Evolutionary conservation across 2,888 invertebrate species (phyloP), one percentile per base, ranked within the genome.

Genomic region (Hipparchia semele): DNA sequence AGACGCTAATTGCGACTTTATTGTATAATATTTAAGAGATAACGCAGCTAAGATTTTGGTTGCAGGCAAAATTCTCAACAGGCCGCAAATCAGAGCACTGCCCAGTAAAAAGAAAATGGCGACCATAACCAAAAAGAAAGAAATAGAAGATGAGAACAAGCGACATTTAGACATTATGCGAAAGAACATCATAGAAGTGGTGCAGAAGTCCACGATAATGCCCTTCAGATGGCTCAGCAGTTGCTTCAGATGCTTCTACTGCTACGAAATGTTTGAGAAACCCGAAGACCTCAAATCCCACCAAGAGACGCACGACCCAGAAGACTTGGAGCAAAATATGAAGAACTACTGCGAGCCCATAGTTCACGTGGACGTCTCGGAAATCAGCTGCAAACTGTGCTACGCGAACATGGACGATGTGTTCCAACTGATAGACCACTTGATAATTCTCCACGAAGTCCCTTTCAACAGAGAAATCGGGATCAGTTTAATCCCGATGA

Each of bases 221-320:
- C 87, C 87, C 0, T 87, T 87, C 72, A 80, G 80, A 53, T 85
- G 85, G 84, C 76, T 84, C 0, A 81, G 80, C 51, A 84, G 80
- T 33, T 78, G 79, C 0, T 86, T 82, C 64, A 75, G 83, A 75
- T 87, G 87, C 56, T 87, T 87, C 67, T 87, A 82, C 67, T 87
- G 87, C 65, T 83, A 82, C 39, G 83, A 84, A 45, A 77, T 83
- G 54, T 85, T 83, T 46, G 76, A 78, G 23, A 77, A 80, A 5
- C 78, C 79, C 0, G 75, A 78, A 73, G 81, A 85, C 13, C 72
- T 87, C n/a, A 84, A 83, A 76, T 68, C 72, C 0, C 86, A 87
- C 66, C 83, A 79, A 54, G 49, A 79, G 58, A 60, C 54, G 1
- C 67, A 79, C 58, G 70, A 73, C 2, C 70, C 74, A 0, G 78